Evolutionary conservation across 2,888 invertebrate species (phyloP), one percentile per base, ranked within the genome.

Genomic region (Hylaea fasciaria): DNA sequence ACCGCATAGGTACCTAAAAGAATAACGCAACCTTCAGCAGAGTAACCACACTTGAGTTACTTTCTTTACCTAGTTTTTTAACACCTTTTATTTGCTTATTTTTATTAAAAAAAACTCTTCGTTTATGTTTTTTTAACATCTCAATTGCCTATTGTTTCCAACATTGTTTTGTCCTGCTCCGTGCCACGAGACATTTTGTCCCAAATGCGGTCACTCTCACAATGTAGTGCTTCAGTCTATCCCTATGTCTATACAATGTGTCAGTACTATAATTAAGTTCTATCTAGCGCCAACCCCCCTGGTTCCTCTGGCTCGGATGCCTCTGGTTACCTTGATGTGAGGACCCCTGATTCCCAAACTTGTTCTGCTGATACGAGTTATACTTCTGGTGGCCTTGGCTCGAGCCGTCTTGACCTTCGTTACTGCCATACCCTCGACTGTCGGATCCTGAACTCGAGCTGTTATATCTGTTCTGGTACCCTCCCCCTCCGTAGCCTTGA

Each of bases 201-300:
- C 32, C 32, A 32, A 32, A 32, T 43, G 46, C 22, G 16, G 13
- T 54, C 13, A 29, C 29, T 57, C 5, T 48, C 17, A 44, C 47
- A 39, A 22, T 16, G 3, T 14, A 35, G 46, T 49, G 14, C 13
- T 29, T 65, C 62, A 65, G 61, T 66, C 63, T 65, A 58, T 58
- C 22, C n/a, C 57, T 58, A 60, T 43, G 46, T 66, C 52, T 66
- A 55, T 52, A 51, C 57, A 56, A 44, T 22, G 16, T 49, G n/a
- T 14, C 44, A 14, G 29, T 45, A 16, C 17, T 39, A 59, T 48
- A 32, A 22, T 5, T 22, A 22, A 22, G 2, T 28, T 9, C 46
- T 46, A 53, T 2, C 52, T 63, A 70, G 40, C 70, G 70, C 70
- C 70, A 70, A 3, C 68, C 70, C 10, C 70, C 71, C 44, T 70